phyloP scores from a whole-genome alignment of 2,888 invertebrate genomes.

The Cryptops parisi region DNA sequence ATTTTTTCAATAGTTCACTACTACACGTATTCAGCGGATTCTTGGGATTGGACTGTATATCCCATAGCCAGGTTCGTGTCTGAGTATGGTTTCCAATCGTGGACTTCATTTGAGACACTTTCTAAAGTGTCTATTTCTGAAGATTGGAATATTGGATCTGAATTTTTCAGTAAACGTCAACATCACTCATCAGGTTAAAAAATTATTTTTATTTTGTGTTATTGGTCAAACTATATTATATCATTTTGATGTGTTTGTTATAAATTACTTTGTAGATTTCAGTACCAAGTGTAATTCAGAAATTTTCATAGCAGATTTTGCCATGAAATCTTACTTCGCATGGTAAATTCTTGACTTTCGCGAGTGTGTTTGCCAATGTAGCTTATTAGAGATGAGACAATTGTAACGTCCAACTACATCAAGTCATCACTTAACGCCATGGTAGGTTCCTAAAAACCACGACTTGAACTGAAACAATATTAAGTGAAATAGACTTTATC shows the following conservation, averaged over 20 bases:
- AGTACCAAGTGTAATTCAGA: too few species aligned
- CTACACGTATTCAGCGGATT: constrained; percentile 42
- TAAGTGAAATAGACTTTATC: too few species aligned
- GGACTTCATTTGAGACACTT: constrained; percentile 59
- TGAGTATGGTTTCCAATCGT: constrained; percentile 89
- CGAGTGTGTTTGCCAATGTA: too few species aligned
- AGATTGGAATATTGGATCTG: constrained; percentile 36
- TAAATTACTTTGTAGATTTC: too few species aligned
- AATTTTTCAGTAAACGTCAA: constrained; percentile 62
- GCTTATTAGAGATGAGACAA: too few species aligned
- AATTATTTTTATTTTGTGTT: background rate
- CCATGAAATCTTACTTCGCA: too few species aligned
- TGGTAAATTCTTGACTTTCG: too few species aligned
- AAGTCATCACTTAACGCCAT: too few species aligned
- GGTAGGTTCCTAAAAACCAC: too few species aligned
- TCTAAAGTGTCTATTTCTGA: constrained; percentile 35
- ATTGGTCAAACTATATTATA: background rate
- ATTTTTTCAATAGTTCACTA: constrained; percentile 28
- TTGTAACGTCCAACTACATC: too few species aligned
- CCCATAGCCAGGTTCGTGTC: constrained; percentile 77
- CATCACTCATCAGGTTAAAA: constrained; percentile 54
- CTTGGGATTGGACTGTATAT: constrained; percentile 63
- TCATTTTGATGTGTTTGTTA: background rate
- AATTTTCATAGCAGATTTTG: too few species aligned
- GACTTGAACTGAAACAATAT: too few species aligned